Base-by-base conservation (phyloP, 2,113 vertebrate genomes). In the Ophiodon elongatus region DNA sequence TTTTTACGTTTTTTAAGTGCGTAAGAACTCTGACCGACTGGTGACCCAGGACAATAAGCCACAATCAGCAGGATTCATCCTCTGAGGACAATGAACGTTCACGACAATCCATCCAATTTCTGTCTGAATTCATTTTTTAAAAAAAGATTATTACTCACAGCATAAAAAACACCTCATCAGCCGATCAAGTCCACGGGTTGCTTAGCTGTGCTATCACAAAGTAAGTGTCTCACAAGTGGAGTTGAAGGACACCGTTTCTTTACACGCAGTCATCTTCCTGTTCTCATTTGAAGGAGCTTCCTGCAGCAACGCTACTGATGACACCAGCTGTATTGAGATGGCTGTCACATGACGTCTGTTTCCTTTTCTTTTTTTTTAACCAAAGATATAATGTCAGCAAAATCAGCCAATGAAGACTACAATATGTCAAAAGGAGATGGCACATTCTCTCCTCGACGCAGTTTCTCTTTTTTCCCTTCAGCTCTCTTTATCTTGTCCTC, bases 401-500 rank as follows among this genome's bases (percentile, higher is more conserved):
- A 83, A 79, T 66, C 50, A 35, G 29, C 63, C 41, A 56, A 54
- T 65, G 13, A 73, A 82, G 75, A 59, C 64, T n/a, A 27, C 45
- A 66, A 25, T 25, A 7, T 45, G 69, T 82, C 79, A 82, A 60
- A 52, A 84, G 63, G 45, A 69, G 76, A 77, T 14, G 29, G 9
- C 57, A 66, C 57, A 59, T 65, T 67, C 45, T 73, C 52, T 56
- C 52, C 8, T 79, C 59, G 43, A 19, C 2, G 1, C 39, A 74
- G 68, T 19, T 79, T 67, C 14, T 73, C 50, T 67, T 52, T 52
- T 63, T 57, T 57, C 59, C 66, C 37, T 27, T 69, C 60, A 70
- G 62, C 65, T 52, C 77, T 79, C 79, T 86, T 80, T 73, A 86
- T 69, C 80, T 68, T 56, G 76, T 74, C 80, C 85, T 84, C 80